Evolutionary conservation across 1,140 invertebrate genomes (phyloP), one percentile per base, ranked within the genome.

Genomic region (Bombus vancouverensis): DNA sequence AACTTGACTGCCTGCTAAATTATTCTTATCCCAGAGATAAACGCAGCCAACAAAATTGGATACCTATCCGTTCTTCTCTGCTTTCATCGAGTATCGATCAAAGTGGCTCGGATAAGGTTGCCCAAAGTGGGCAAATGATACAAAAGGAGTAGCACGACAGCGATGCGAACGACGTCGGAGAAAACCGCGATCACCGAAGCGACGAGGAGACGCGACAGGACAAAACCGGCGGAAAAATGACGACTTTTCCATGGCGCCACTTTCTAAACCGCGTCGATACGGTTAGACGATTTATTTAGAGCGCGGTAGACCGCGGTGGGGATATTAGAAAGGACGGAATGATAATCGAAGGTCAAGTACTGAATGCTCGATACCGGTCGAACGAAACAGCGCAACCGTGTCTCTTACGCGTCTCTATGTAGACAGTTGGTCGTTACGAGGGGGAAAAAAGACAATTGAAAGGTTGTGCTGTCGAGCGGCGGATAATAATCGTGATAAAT

Each of bases 331-430:
- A 91, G 91, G 91, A 91, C 86, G 87, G 90, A 85, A 87, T 83
- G 86, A 87, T 89, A 91, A 91, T 93, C 92, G 92, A 93, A 93
- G 92, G 92, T 93, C 92, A 92, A 93, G 88, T 92, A 89, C 88
- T 83, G 86, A 88, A 86, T 66, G 79, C 76, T 88, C 89, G 44
- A 44, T 74, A 81, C 73, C 77, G 78, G 66, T 71, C 76, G 47
- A 44, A 62, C 47, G 86, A 89, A 91, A 83, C 88, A 87, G 75
- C 59, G 42, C 15, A 6, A 28, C 4, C 71, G 8, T 37, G 42
- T 62, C 28, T 62, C 47, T 12, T 34, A 34, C n/a, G 10, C 42
- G 13, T 32, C 25, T 34, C 47, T 74, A 4, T 34, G 44, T 18
- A 3, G 0, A 37, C 12, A 15, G 42, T 44, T 0, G n/a, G 15